Evolutionary conservation across 2,113 vertebrate genomes (phyloP).

Genomic region (Falco punctatus): DNA sequence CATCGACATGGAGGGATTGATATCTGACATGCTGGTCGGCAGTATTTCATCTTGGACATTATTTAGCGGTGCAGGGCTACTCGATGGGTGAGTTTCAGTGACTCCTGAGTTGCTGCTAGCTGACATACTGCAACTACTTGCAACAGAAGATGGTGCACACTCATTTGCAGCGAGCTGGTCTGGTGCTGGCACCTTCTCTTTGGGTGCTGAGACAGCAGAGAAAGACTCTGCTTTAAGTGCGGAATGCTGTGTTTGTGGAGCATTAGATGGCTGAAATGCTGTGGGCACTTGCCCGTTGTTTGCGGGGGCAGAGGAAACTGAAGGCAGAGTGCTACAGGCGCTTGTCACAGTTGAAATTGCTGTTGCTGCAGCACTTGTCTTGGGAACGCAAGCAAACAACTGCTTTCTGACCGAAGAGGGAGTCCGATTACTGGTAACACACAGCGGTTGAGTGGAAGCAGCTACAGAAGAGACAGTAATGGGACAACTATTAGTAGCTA

Average conservation of each 20-base stretch:
- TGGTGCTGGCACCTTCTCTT: conserved; percentile 81
- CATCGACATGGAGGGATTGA: conserved; percentile 80
- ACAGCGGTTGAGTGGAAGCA: conserved; percentile 75
- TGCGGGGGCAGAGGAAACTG: conserved; percentile 71
- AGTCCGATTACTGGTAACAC: conserved; percentile 80
- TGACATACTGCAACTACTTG: conserved; percentile 71
- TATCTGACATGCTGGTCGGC: conserved; percentile 74
- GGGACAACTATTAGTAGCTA: conserved; percentile 74
- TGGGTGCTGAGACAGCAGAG: conserved; percentile 74
- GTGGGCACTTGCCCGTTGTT: conserved; percentile 75
- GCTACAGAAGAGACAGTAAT: conserved; percentile 78
- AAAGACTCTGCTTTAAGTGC: conserved; percentile 84
- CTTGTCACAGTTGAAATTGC: conserved; percentile 80
- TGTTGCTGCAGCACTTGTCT: conserved; percentile 77
- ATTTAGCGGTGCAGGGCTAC: conserved; percentile 62
- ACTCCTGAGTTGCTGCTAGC: conserved; percentile 74
- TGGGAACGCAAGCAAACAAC: conserved; percentile 89
- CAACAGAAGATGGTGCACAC: conserved; percentile 42
- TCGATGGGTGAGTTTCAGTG: conserved; percentile 62
- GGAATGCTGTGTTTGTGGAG: conserved; percentile 78
- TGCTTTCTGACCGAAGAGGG: conserved; percentile 94
- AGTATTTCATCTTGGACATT: conserved; percentile 75
- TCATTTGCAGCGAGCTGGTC: conserved; percentile 71
- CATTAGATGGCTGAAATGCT: conserved; percentile 77
- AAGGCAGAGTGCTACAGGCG: conserved; percentile 74